Evolutionary conservation across 1,140 invertebrate genomes (phyloP), one percentile per base, ranked within the genome.

Genomic region (Zaprionus africanus): DNA sequence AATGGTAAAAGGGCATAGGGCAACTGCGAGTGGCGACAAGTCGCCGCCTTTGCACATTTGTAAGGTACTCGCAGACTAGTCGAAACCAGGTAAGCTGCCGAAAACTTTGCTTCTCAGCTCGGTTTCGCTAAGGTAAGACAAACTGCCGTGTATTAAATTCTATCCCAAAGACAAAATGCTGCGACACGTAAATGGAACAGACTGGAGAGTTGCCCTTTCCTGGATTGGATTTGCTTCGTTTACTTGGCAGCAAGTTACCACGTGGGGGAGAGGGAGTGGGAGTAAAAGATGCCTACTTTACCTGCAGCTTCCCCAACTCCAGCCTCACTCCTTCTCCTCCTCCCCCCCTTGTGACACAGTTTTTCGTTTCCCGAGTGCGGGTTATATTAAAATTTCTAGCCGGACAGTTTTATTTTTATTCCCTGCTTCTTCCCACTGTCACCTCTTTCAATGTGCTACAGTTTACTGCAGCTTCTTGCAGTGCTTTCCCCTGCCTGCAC

Each of bases 101-200:
- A 62, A 62, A 69, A 70, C 41, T 56, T 75, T 24, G 17, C 5
- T 28, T 38, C 28, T 31, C 15, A 5, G 36, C 41, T 31, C 76
- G 41, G 41, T 7, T 19, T 46, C 17, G 9, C 31, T 34, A 11
- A 31, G 66, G 59, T 53, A 72, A 90, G 85, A 90, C 85, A 90
- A 90, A 90, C 85, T 90, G 76, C 79, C 76, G 81, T 82, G 85
- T 85, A 90, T 90, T 90, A 90, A 73, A 90, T 90, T 90, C 88
- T 85, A 82, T 86, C 67, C 76, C 49, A 70, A 90, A 90, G 85
- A 90, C 85, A 85, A 88, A 88, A 88, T 88, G 85, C 75, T 71
- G 69, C 78, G 65, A 59, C 75, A 68, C 72, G 66, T 60, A 71
- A 81, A 56, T 59, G 67, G 46, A 58, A 36, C 51, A 67, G 43